Percentiles rank a stretch among this genome's conserved stretches.
Conservation (phyloP, 2,113 vertebrate species). For the Fregata magnificens region DNA sequence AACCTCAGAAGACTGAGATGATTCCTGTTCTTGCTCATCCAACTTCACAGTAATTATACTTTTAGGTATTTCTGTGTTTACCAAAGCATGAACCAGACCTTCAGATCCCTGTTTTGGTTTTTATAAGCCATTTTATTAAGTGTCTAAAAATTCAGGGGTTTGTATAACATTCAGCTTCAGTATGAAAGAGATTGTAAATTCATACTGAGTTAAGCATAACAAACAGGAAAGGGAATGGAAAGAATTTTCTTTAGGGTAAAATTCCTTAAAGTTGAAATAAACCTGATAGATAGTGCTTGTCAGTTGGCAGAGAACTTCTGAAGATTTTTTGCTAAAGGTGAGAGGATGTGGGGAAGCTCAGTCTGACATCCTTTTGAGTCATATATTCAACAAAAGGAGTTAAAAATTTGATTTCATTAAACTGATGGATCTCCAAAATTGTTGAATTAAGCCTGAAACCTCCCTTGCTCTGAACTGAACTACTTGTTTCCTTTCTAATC, state of each 20-base stretch:
- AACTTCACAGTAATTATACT: neutral
- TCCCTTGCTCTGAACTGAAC: neutral
- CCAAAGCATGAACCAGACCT: neutral
- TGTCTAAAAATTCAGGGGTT: slow-evolving; percentile 5
- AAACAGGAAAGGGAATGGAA: slow-evolving; percentile 37
- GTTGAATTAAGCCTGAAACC: neutral
- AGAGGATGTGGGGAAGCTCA: neutral
- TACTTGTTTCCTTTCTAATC: neutral
- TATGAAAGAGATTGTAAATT: neutral
- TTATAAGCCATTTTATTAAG: neutral
- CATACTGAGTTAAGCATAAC: neutral
- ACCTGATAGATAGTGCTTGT: neutral
- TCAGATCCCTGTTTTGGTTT: slow-evolving; percentile 7
- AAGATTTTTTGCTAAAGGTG: neutral
- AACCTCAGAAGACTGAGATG: neutral
- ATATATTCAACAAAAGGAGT: neutral
- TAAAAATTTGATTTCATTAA: neutral
- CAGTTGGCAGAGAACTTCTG: neutral
- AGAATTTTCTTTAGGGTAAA: slow-evolving; percentile 46
- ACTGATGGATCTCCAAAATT: neutral
- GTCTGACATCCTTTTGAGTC: neutral
- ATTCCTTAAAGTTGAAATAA: slow-evolving; percentile 9
- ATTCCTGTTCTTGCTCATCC: neutral
- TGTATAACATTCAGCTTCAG: neutral
- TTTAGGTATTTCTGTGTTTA: slow-evolving; percentile 1